These are phyloP conservation scores for Mormoops blainvillei DNA, from an alignment of 2,113 vertebrate genomes.

Conservation along the genomic window DNA sequence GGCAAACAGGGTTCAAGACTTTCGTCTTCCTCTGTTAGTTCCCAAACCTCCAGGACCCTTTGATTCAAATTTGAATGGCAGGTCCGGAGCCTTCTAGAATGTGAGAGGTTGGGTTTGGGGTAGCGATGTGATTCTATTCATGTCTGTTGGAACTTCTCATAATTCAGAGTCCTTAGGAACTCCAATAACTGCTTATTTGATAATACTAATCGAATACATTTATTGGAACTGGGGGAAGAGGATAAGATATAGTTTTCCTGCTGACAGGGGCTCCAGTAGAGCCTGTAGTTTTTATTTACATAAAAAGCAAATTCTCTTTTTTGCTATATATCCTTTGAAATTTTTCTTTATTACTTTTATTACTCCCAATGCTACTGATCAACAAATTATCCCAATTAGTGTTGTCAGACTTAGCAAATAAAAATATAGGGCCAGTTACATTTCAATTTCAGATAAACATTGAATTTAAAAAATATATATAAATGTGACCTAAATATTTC, in stretches of 20 bases:
- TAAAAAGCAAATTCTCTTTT: not conserved
- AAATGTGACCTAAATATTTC: not conserved
- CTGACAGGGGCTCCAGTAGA: not conserved
- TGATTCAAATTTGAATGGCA: not conserved
- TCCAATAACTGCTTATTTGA: not conserved
- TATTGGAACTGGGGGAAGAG: not conserved
- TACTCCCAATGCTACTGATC: not conserved
- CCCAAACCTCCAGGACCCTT: not conserved
- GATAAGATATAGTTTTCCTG: not conserved
- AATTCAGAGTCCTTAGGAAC: not conserved
- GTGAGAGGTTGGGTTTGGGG: not conserved
- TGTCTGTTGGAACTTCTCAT: not conserved
- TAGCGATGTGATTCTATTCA: not conserved
- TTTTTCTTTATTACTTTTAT: not conserved
- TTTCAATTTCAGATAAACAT: conserved; percentile 23
- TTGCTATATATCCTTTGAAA: not conserved
- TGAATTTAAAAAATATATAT: not conserved
- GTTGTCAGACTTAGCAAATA: not conserved
- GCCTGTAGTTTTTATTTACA: not conserved
- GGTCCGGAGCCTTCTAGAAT: not conserved
- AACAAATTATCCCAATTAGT: not conserved
- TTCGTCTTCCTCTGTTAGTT: not conserved
- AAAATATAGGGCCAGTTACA: not conserved
- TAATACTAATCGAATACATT: not conserved
- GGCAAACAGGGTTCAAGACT: not conserved